Evolutionary conservation across 53 echinoderm and acorn worm species (phyloP).

Genomic region (Arbacia lixula): DNA sequence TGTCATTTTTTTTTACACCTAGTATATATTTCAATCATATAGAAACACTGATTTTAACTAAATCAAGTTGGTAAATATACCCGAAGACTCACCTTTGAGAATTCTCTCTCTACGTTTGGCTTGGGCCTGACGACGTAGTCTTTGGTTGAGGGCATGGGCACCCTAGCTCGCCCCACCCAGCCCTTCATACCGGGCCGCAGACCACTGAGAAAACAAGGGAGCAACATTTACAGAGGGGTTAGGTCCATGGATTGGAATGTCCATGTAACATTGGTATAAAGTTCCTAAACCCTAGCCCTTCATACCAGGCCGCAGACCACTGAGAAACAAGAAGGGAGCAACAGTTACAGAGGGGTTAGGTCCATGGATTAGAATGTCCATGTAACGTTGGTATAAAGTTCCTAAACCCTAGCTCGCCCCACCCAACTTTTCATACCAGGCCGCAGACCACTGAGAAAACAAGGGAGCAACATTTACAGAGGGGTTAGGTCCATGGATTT

Average conservation of each 20-base stretch:
- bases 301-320: slow-evolving; percentile 94
- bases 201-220: slow-evolving; percentile 54
- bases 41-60: no score
- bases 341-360: no score
- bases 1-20: neutral
- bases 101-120: slow-evolving; percentile 87
- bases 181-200: slow-evolving; percentile 92
- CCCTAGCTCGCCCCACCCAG: slow-evolving; percentile 92
- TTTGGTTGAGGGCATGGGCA: slow-evolving; percentile 94
- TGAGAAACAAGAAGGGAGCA: slow-evolving; percentile 35
- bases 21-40: no score
- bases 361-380: no score
- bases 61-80: no score
- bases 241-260: no score
- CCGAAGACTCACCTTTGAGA: slow-evolving; percentile 78
- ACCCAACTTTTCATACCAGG: slow-evolving; percentile 93
- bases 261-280: no score
- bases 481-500: no score
- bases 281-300: slow-evolving; percentile 96
- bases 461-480: neutral
- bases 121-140: slow-evolving; percentile 95
- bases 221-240: no score
- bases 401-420: slow-evolving; percentile 90
- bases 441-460: slow-evolving; percentile 72
- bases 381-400: slow-evolving; percentile 94